These are phyloP conservation scores for Anoplius nigerrimus DNA, from an alignment of 2,888 invertebrate genomes.

Conservation along the genomic window DNA sequence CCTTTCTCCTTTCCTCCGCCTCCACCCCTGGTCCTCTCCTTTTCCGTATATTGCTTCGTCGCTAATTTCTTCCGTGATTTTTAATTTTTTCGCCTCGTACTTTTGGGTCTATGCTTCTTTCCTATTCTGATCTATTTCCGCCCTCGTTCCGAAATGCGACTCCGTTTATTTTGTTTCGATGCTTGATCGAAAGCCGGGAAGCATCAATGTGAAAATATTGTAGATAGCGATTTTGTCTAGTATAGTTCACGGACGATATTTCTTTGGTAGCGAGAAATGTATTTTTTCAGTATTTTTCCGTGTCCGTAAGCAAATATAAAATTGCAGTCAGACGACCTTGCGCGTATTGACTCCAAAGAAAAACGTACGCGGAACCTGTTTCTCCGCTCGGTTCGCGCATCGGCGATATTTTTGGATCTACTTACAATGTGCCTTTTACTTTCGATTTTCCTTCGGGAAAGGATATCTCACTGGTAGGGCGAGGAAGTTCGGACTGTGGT, in stretches of 20 bases:
- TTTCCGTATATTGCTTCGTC: constrained; percentile 37
- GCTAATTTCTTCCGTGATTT: constrained; percentile 40
- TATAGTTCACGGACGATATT: no score
- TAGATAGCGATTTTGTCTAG: no score
- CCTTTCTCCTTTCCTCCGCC: constrained; percentile 26
- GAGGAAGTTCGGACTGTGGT: no score
- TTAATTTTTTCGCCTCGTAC: constrained; percentile 15
- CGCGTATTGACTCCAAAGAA: constrained; percentile 41
- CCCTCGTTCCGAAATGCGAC: no score
- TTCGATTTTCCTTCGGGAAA: constrained; percentile 26
- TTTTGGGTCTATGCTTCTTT: no score
- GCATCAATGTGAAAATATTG: no score
- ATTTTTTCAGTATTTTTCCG: no score
- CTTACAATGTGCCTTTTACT: neutral
- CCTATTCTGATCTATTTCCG: no score
- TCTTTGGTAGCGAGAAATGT: no score
- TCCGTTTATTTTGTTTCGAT: no score
- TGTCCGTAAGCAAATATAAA: no score
- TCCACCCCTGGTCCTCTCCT: constrained; percentile 36
- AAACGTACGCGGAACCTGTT: constrained; percentile 46
- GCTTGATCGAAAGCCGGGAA: no score
- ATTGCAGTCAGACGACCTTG: constrained; percentile 38
- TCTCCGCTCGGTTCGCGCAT: constrained; percentile 22
- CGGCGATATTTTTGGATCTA: constrained; percentile 26
- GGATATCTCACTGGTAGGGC: constrained; percentile 7